phyloP scores from a whole-genome alignment of 2,797 vertebrate species.

The Gadopsis marmoratus region DNA sequence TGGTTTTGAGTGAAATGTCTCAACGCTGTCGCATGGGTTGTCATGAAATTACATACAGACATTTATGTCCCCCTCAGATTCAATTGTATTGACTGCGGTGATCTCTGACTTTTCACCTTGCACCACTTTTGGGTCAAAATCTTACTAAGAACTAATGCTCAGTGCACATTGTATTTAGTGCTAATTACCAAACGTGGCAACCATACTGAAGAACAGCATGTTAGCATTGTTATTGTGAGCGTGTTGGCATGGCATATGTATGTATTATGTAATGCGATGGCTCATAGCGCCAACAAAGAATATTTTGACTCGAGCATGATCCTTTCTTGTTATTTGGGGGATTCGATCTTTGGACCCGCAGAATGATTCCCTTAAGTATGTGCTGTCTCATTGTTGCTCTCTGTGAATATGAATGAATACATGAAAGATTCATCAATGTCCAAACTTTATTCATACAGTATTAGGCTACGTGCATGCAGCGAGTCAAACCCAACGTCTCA shows the following conservation, averaged over 20 bases:
- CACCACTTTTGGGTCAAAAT: not conserved
- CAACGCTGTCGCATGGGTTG: not conserved
- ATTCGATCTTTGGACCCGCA: not conserved
- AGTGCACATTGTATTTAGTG: not conserved
- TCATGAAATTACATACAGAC: not conserved
- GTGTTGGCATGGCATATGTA: not conserved
- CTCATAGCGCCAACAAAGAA: not conserved
- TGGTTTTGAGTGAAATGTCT: constrained; percentile 14
- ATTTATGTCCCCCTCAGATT: not conserved
- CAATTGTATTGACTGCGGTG: not conserved
- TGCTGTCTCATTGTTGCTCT: not conserved
- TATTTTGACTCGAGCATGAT: not conserved
- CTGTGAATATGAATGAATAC: not conserved
- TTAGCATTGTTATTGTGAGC: not conserved
- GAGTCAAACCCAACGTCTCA: constrained; percentile 19
- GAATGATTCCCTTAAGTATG: not conserved
- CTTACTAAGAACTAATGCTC: not conserved
- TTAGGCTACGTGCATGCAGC: not conserved
- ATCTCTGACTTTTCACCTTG: not conserved
- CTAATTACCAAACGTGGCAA: not conserved
- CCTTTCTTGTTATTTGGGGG: not conserved
- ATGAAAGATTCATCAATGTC: constrained; percentile 33
- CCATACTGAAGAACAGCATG: not conserved
- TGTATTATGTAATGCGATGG: no score
- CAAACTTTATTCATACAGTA: constrained; percentile 27